Evolutionary conservation across 2,797 vertebrate genomes (phyloP), one percentile per base, ranked within the genome.

Genomic region (Pseudochromis fuscus): DNA sequence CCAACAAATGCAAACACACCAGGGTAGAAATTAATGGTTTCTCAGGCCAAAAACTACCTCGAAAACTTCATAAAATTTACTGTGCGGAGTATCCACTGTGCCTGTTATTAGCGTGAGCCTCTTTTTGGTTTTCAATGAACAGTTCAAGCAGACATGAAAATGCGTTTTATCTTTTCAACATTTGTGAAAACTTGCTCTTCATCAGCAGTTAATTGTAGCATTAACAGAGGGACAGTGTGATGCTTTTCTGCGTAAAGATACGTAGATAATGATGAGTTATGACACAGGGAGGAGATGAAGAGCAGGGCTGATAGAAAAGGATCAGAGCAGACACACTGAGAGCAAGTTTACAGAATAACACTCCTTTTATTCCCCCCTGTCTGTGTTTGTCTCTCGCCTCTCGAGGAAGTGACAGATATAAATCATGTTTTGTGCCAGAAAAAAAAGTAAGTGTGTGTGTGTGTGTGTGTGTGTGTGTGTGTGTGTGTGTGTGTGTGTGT

Each of bases 321-420:
- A 33, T 8, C 31, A 7, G n/a, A 42, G 38, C 3, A 42, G 9
- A 9, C 30, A 31, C 30, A 40, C 16, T 15, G 15, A 7, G 37
- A 40, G 38, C 16, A 42, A 19, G 38, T 18, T 42, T 42, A 18
- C 38, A 37, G 44, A 69, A 53, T 51, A 64, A 50, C 38, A n/a
- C 19, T 46, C 42, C 1, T 60, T 75, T 50, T 60, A 35, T 57
- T 35, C 13, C 27, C 52, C 13, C 45, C n/a, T 21, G 4, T 30
- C 30, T 53, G 16, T 66, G 25, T 59, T 27, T 52, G 42, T 49
- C 8, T 53, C 18, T 40, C 62, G 55, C 55, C 24, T 71, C 64
- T 16, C 62, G 23, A 16, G 51, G 23, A 10, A 33, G 35, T 48
- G 58, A 24, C 67, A 75, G 79, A 82, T 79, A 85, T 84, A 90